Evolutionary conservation across 2,888 invertebrate species (phyloP).

Genomic region (Drosophila testacea): DNA sequence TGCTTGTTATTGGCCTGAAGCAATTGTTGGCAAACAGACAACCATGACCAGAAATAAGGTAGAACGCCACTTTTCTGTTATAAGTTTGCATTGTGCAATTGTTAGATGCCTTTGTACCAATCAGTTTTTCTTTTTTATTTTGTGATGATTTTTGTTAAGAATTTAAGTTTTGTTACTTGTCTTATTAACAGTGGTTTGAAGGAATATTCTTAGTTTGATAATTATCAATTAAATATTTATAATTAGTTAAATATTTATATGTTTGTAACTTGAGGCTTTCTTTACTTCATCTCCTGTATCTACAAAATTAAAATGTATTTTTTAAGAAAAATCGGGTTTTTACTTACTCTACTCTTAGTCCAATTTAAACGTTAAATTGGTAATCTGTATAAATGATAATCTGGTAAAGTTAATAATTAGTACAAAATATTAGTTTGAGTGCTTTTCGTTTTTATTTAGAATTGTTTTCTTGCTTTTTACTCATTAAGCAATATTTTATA

Average conservation of each 20-base stretch:
- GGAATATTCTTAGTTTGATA: no score
- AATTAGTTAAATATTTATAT: no score
- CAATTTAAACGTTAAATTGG: no score
- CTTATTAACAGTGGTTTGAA: no score
- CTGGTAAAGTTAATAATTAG: no score
- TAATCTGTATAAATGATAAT: no score
- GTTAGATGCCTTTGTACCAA: not conserved
- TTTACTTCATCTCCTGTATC: no score
- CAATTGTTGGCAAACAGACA: conserved; percentile 19
- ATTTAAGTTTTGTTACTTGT: not conserved
- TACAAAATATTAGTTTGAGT: conserved; percentile 10
- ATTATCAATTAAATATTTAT: no score
- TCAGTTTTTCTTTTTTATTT: not conserved
- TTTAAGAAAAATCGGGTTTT: no score
- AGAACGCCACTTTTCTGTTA: not conserved
- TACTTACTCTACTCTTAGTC: no score
- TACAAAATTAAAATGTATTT: no score
- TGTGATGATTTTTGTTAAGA: not conserved
- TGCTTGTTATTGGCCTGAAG: conserved; percentile 43
- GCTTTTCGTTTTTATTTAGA: conserved; percentile 11
- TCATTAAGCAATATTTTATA: not conserved
- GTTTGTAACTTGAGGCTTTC: no score
- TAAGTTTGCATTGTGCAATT: not conserved
- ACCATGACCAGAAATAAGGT: conserved; percentile 5
- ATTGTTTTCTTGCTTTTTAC: conserved; percentile 18